These are phyloP conservation scores for Bibio marci DNA, from an alignment of 2,888 invertebrate species.

Conservation along the genomic window DNA sequence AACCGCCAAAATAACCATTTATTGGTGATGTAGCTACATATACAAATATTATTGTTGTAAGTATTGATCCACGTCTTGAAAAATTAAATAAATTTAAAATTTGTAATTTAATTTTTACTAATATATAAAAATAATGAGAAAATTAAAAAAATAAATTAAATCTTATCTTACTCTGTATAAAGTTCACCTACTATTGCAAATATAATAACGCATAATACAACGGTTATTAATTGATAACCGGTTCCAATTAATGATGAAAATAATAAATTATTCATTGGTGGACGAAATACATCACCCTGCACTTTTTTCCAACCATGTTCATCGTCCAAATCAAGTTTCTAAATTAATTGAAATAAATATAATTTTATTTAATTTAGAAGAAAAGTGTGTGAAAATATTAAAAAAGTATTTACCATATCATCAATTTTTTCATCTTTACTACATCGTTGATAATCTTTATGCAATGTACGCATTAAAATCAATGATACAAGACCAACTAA, in stretches of 20 bases:
- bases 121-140: not conserved
- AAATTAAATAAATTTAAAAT: too few relatives aligned
- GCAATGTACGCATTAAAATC: conserved; percentile 95
- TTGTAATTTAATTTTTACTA: too few relatives aligned
- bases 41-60: conserved; percentile 95
- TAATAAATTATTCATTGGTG: conserved; percentile 75
- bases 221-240: conserved; percentile 85
- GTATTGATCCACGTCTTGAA: conserved; percentile 66
- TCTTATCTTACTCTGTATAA: conserved; percentile 72
- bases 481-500: conserved; percentile 95
- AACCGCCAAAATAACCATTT: conserved; percentile 97
- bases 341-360: conserved; percentile 7
- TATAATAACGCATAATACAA: conserved; percentile 83
- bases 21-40: conserved; percentile 97
- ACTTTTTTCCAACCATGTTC: conserved; percentile 99
- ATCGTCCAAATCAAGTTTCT: conserved; percentile 94
- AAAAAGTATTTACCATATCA: conserved; percentile 52
- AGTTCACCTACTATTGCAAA: conserved; percentile 96
- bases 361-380: not conserved
- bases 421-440: conserved; percentile 97
- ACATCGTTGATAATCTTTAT: conserved; percentile 99
- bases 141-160: not conserved
- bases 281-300: conserved; percentile 97
- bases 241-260: conserved; percentile 92
- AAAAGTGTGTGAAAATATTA: too few relatives aligned